Conservation (phyloP, 2,888 invertebrate species). For the Callosobruchus maculatus region DNA sequence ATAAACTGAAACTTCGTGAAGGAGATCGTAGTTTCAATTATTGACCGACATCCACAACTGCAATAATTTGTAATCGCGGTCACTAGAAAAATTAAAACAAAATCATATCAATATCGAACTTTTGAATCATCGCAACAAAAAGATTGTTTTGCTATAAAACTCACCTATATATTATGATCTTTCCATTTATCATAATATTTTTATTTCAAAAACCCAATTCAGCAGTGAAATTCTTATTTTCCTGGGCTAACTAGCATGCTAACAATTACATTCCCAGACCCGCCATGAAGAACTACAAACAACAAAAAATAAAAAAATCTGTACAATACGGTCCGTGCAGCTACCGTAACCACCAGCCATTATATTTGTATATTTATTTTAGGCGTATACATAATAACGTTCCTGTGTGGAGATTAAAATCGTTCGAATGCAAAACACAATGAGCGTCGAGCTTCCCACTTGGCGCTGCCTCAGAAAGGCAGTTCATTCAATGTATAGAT, state of each 20-base stretch:
- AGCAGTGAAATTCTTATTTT: background rate
- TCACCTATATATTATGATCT: too few relatives aligned
- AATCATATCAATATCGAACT: too few relatives aligned
- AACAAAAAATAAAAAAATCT: too few relatives aligned
- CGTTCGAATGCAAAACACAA: conserved; percentile 13
- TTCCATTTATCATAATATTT: too few relatives aligned
- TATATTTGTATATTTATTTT: conserved; percentile 17
- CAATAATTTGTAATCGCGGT: too few relatives aligned
- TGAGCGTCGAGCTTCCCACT: conserved; percentile 12
- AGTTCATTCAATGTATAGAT: conserved; percentile 12
- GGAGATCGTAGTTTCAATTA: too few relatives aligned
- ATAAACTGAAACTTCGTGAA: too few relatives aligned
- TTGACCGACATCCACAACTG: too few relatives aligned
- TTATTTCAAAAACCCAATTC: background rate
- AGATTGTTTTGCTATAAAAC: too few relatives aligned
- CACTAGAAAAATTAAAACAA: too few relatives aligned
- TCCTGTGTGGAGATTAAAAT: conserved; percentile 13
- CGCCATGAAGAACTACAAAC: background rate
- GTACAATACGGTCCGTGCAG: background rate
- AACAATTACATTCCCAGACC: background rate
- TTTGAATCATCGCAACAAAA: too few relatives aligned
- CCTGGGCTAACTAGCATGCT: too few relatives aligned
- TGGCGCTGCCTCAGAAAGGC: conserved; percentile 4
- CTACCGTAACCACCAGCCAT: conserved; percentile 10
- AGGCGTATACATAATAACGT: conserved; percentile 11